phyloP scores from a whole-genome alignment of 2,113 vertebrate genomes.

The Falco punctatus region DNA sequence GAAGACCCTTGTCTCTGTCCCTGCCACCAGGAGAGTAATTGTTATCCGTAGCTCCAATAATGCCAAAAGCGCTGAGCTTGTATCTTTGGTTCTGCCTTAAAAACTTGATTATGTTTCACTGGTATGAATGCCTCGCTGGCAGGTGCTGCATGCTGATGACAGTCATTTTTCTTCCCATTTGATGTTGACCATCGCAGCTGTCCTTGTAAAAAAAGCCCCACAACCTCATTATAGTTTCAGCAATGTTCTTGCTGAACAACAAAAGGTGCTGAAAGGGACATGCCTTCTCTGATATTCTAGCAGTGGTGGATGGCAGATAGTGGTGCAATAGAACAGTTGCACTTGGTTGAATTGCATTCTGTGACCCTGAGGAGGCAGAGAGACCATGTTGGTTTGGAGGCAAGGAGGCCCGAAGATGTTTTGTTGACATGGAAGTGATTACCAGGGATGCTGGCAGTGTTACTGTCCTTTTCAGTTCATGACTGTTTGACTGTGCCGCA shows the following conservation, averaged over 20 bases:
- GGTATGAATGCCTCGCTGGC: background rate
- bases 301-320: background rate
- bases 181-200: background rate
- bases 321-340: background rate
- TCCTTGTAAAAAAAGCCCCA: background rate
- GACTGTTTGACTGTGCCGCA: background rate
- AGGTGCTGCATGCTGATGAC: background rate
- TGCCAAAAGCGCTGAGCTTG: slow-evolving; percentile 9
- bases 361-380: background rate
- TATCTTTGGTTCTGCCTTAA: background rate
- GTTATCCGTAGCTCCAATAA: slow-evolving; percentile 6
- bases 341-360: background rate
- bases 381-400: background rate
- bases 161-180: slow-evolving; percentile 25
- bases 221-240: background rate
- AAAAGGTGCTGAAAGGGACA: background rate
- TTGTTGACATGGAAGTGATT: background rate
- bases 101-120: slow-evolving; percentile 36
- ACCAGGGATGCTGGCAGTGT: background rate
- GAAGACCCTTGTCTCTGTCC: background rate
- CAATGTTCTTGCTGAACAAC: background rate
- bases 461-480: background rate
- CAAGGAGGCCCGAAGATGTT: background rate
- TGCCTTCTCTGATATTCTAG: background rate
- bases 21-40: slow-evolving; percentile 7